A percentile compares a stretch with the other conserved stretches of the same genome.
phyloP scores from a whole-genome alignment of 2,888 invertebrate genomes.

The Pyrrhosoma nymphula region DNA sequence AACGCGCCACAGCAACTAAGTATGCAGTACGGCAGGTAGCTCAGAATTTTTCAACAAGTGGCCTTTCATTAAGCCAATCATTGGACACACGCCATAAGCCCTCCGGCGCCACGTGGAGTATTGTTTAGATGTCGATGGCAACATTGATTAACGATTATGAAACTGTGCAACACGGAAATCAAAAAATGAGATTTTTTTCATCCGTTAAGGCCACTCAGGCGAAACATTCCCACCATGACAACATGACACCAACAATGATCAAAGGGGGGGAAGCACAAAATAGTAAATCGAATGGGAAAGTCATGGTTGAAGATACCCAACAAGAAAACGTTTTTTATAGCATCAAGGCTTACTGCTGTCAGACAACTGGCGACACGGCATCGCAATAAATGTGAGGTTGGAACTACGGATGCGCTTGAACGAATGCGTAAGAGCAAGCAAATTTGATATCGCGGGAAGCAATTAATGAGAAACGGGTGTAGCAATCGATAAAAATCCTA shows the following conservation, averaged over 20 bases:
- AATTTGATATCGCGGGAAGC: background rate
- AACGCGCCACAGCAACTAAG: no score
- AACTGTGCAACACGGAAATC: no score
- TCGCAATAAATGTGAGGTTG: background rate
- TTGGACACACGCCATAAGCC: no score
- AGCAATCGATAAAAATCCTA: no score
- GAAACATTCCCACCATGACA: background rate
- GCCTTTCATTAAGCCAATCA: no score
- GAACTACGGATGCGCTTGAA: background rate
- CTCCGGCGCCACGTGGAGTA: no score
- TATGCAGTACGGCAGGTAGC: no score
- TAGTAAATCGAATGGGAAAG: background rate
- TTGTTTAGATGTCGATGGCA: no score
- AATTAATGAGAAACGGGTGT: background rate
- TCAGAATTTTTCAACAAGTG: no score
- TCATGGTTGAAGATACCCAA: background rate
- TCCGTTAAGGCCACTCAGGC: background rate
- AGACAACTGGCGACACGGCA: background rate
- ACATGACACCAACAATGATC: background rate
- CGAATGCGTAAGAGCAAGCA: background rate
- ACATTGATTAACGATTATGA: no score
- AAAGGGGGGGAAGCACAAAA: no score
- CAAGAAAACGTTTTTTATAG: background rate
- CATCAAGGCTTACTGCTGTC: background rate
- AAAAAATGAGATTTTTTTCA: background rate